These are phyloP conservation scores for Apis laboriosa DNA, from an alignment of 1,140 invertebrate species.

Conservation along the genomic window DNA sequence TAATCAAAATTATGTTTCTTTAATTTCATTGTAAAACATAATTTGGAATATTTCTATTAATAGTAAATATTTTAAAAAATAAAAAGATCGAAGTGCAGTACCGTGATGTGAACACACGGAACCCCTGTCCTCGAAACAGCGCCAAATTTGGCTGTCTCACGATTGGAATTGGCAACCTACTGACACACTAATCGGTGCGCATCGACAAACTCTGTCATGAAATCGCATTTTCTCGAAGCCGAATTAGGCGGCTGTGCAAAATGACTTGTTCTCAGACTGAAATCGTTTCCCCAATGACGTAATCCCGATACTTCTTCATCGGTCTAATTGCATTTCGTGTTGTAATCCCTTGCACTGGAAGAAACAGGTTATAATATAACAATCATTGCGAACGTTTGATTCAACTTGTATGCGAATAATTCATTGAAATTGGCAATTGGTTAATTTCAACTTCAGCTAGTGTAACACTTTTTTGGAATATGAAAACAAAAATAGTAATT, in stretches of 20 bases:
- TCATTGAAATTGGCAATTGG: neutral
- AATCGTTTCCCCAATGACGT: constrained; percentile 16
- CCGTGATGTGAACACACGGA: constrained; percentile 31
- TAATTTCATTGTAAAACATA: too few relatives aligned
- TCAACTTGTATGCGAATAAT: neutral
- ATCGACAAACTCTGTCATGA: constrained; percentile 59
- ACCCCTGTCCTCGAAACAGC: constrained; percentile 55
- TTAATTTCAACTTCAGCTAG: neutral
- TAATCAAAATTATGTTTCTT: too few relatives aligned
- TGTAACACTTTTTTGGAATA: neutral
- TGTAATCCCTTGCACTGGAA: constrained; percentile 3
- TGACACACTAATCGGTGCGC: constrained; percentile 73
- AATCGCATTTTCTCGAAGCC: constrained; percentile 59
- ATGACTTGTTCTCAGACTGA: constrained; percentile 33
- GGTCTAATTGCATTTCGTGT: constrained; percentile 17
- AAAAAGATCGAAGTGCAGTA: constrained; percentile 31
- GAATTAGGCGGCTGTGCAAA: constrained; percentile 59
- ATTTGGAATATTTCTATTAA: too few relatives aligned
- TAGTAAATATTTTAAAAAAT: too few relatives aligned
- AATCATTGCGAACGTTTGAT: constrained; percentile 4
- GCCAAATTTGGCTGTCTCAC: constrained; percentile 73
- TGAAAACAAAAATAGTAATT: neutral
- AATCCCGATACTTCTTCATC: constrained; percentile 25
- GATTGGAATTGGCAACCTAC: constrained; percentile 75
- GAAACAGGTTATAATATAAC: neutral